Base-by-base conservation (phyloP, 2,113 vertebrate genomes). In the Prinia subflava region DNA sequence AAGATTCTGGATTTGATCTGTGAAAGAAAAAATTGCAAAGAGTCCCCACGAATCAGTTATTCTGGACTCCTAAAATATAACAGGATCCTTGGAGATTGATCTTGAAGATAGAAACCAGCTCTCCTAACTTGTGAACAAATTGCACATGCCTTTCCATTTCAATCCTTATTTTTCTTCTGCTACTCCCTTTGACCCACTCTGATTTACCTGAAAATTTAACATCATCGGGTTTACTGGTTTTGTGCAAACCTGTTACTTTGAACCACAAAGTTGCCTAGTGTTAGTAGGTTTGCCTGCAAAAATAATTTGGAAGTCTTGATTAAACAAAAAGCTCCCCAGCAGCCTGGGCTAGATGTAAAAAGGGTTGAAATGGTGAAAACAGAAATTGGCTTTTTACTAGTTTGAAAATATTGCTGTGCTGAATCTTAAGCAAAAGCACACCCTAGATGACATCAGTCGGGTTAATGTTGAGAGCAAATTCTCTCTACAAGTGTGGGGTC, bases 161-260 rank as follows among this genome's bases (percentile, higher is more conserved):
- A 46, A 17, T 90, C 41, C n/a, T 55, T 25, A 3, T 18, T 49
- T 75, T 78, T 50, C 25, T 53, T 76, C 56, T 67, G 24, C 67
- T 52, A 11, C 21, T 83, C 16, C 9, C 3, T 42, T 49, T 56
- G 57, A 80, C 24, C 22, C 17, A 5, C 62, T 64, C 24, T 23
- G 41, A 56, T 74, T 64, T 64, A 79, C 47, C 41, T 33, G 41
- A 35, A 42, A 60, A 11, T 53, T 60, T 69, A 31, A 15, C 21
- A 24, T 56, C 0, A 0, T n/a, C 4, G 0, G 4, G 15, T 85
- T 44, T 76, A 12, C 21, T n/a, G 3, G 2, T 13, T 85, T 80
- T 71, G 16, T 2, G 1, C 53, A 60, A 47, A 47, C 21, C 14
- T 76, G 5, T 55, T 37, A 15, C 18, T 85, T 76, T 55, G 28